A percentile compares a stretch with the other conserved stretches of the same genome.
Evolutionary conservation across 2,113 vertebrate species (phyloP).

Genomic region (Platycercus adscitus): DNA sequence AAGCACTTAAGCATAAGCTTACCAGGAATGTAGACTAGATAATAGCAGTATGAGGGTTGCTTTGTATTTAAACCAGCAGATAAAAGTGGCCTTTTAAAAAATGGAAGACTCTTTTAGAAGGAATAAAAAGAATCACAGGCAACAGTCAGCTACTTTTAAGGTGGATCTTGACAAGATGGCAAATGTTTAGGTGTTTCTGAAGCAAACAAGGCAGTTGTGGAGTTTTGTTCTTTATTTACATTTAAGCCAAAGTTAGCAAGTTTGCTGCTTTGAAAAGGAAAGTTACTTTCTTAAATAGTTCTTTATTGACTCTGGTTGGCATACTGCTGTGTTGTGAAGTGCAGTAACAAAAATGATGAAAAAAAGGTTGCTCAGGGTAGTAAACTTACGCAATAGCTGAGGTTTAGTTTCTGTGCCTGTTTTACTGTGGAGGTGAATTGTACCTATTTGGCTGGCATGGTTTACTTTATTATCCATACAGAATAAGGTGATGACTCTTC

Average conservation of each 20-base stretch:
- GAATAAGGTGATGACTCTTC: not conserved
- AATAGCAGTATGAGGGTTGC: not conserved
- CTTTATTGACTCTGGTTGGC: not conserved
- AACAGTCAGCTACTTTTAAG: not conserved
- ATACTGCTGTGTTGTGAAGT: not conserved
- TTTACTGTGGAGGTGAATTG: not conserved
- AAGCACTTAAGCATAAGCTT: not conserved
- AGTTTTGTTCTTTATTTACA: not conserved
- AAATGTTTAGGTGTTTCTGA: not conserved
- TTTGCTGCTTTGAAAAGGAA: not conserved
- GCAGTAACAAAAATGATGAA: not conserved
- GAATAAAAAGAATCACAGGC: not conserved
- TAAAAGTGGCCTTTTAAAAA: not conserved
- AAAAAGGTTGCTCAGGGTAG: not conserved
- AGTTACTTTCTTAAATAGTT: not conserved
- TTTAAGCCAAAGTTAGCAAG: not conserved
- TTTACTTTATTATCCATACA: not conserved
- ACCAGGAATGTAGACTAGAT: not conserved
- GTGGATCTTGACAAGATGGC: not conserved
- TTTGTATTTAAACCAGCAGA: constrained; percentile 1
- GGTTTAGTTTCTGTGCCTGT: not conserved
- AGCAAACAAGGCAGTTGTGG: not conserved
- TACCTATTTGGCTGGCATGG: not conserved
- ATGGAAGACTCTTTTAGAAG: not conserved
- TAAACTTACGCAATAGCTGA: not conserved